Conservation (phyloP, 1,140 invertebrate genomes). For the Oncopodura yosiiana region DNA sequence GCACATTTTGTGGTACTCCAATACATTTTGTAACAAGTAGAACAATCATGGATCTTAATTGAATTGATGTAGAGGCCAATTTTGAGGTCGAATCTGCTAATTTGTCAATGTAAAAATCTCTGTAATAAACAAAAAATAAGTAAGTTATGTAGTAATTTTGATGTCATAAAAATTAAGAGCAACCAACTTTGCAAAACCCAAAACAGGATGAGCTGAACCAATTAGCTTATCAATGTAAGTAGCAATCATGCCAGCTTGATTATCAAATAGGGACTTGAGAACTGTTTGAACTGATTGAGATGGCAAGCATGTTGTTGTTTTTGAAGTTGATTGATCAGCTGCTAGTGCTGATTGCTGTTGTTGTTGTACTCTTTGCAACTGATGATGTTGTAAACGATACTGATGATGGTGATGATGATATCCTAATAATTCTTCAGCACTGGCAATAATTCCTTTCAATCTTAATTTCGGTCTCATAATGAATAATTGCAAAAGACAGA, state of each 20-base stretch:
- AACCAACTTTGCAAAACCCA: conserved; percentile 9
- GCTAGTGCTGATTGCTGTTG: background rate
- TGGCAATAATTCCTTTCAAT: conserved; percentile 6
- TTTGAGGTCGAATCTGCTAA: background rate
- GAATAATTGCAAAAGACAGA: too few relatives aligned
- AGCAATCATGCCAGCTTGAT: conserved; percentile 4
- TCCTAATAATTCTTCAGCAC: conserved; percentile 11
- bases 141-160: background rate
- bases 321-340: background rate
- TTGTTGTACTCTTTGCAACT: background rate
- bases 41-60: conserved; percentile 12
- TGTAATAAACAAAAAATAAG: too few relatives aligned
- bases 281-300: background rate
- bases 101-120: background rate
- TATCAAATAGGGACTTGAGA: background rate
- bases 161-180: background rate
- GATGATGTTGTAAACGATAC: background rate
- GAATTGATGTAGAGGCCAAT: background rate
- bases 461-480: too few relatives aligned
- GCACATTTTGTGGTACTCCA: conserved; percentile 1
- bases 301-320: background rate
- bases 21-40: conserved; percentile 17
- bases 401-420: background rate
- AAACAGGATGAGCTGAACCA: conserved; percentile 13
- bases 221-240: conserved; percentile 8